Evolutionary conservation across 2,113 vertebrate species (phyloP).

Genomic region (Mugil cephalus): DNA sequence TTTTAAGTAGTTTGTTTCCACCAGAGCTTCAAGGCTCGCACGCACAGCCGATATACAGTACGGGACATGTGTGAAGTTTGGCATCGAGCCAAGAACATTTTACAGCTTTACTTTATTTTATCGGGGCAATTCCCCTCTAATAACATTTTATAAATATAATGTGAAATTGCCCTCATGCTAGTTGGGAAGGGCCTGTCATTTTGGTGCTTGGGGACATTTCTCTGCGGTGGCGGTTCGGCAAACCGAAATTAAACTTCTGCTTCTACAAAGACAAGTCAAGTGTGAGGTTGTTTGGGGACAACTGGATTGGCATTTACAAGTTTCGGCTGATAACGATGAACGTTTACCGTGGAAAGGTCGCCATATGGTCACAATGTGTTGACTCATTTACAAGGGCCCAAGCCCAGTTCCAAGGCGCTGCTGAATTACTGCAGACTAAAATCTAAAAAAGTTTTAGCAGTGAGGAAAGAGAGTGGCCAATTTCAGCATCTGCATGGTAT

Average conservation of each 20-base stretch:
- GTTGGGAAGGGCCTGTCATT: conserved; percentile 40
- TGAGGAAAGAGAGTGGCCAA: not conserved
- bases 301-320: conserved; percentile 36
- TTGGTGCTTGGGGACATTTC: conserved; percentile 6
- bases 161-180: conserved; percentile 37
- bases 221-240: conserved; percentile 29
- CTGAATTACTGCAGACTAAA: conserved; percentile 14
- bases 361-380: conserved; percentile 60
- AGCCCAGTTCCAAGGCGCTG: conserved; percentile 1
- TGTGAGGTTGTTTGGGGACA: conserved; percentile 58
- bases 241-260: conserved; percentile 23
- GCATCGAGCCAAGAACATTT: conserved; percentile 21
- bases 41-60: conserved; percentile 44
- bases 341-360: conserved; percentile 15
- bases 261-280: conserved; percentile 40
- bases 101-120: conserved; percentile 60
- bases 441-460: not conserved
- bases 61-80: conserved; percentile 54
- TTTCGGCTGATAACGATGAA: conserved; percentile 32
- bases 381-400: conserved; percentile 16
- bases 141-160: conserved; percentile 35
- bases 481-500: not conserved
- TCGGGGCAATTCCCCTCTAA: conserved; percentile 33
- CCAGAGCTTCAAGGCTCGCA: conserved; percentile 38
- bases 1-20: conserved; percentile 47